Evolutionary conservation across 2,113 vertebrate species (phyloP).

Genomic region (Vulpes vulpes): DNA sequence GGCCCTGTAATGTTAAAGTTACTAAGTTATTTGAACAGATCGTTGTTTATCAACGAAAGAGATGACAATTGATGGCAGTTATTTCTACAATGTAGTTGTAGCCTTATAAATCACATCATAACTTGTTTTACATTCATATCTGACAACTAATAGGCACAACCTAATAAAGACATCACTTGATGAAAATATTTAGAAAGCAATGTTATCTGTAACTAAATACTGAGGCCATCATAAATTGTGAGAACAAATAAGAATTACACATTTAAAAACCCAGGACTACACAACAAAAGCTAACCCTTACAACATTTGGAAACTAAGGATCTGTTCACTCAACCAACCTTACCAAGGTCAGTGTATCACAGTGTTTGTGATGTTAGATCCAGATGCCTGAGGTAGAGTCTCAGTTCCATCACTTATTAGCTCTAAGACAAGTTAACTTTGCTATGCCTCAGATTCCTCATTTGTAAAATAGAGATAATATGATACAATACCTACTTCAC

Average conservation of each 20-base stretch:
- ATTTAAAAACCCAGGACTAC: conserved; percentile 19
- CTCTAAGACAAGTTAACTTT: neutral
- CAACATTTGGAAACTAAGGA: neutral
- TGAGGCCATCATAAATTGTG: neutral
- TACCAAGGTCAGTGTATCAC: neutral
- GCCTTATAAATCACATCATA: neutral
- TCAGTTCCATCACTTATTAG: neutral
- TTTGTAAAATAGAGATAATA: neutral
- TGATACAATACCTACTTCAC: neutral
- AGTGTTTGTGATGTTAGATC: neutral
- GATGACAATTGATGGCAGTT: neutral
- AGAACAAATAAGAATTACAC: neutral
- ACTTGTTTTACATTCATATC: neutral
- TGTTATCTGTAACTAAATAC: neutral
- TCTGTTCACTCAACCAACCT: neutral
- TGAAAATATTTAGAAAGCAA: conserved; percentile 34
- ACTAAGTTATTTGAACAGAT: neutral
- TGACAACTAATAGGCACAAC: conserved; percentile 36
- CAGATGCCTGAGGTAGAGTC: neutral
- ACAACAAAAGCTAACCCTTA: neutral
- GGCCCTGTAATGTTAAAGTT: neutral
- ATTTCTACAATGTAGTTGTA: neutral
- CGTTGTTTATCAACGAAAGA: conserved; percentile 19
- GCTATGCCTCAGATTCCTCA: neutral
- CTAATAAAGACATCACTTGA: neutral